Evolutionary conservation across 2,797 vertebrate species (phyloP), one percentile per base, ranked within the genome.

Genomic region (Vireo griseus): DNA sequence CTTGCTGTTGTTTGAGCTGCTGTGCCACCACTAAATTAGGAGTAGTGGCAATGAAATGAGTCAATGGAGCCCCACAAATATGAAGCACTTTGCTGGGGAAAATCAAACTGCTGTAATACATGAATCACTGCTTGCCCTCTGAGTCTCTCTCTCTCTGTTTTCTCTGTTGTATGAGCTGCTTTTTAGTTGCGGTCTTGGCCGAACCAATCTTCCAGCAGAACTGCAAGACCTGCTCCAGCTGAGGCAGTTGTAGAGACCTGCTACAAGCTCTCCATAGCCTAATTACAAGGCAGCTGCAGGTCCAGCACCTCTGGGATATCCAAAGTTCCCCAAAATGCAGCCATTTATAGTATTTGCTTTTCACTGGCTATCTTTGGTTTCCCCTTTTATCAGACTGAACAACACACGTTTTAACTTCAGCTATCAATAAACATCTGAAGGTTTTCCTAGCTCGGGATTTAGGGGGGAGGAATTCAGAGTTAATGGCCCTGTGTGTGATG

Each of bases 131-230:
- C 74, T 81, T 8, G 5, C 62, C 69, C 66, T 71, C 69, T 11
- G 35, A 26, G 40, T 44, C 45, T 48, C 59, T 57, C 59, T 57
- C 13, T n/a, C 4, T 16, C 7, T 14, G 37, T 5, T 14, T 74
- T 20, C 45, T 19, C 17, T 44, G 67, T 25, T 94, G 91, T 73
- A 76, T 21, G 71, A 91, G 78, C 89, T 52, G 75, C n/a, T 92
- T 59, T 79, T 59, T 26, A 10, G 28, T 40, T 8, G 59, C 63
- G 11, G 7, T 8, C 72, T 63, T 67, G 72, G 65, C 88, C 18
- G 1, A 50, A 35, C 24, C 44, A 10, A 35, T 39, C 29, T 28
- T 59, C 42, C 47, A 5, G 3, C 71, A 73, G 74, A 62, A 11
- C 5, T 40, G 28, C 62, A 8, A 3, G 57, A 39, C 33, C 40